phyloP scores from a whole-genome alignment of 2,888 invertebrate species.

The Meandrusa payeni region DNA sequence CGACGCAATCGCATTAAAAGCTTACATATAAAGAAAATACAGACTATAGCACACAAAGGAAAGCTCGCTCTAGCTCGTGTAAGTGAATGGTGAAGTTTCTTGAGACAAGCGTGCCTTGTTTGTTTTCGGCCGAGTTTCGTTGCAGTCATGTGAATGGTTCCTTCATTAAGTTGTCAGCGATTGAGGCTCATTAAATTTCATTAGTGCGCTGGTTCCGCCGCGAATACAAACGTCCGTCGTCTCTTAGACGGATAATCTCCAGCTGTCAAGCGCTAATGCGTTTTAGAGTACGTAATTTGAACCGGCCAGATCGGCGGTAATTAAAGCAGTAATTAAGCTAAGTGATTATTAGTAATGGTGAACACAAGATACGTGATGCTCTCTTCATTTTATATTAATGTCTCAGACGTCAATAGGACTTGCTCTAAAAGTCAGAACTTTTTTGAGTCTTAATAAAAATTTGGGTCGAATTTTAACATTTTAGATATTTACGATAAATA shows the following conservation, averaged over 20 bases:
- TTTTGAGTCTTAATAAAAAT: neutral
- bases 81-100: slow-evolving; percentile 39
- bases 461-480: neutral
- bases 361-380: slow-evolving; percentile 42
- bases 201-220: slow-evolving; percentile 66
- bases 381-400: slow-evolving; percentile 11
- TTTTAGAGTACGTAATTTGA: slow-evolving; percentile 82
- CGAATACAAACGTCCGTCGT: slow-evolving; percentile 52
- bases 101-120: slow-evolving; percentile 39
- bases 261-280: slow-evolving; percentile 79
- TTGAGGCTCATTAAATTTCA: slow-evolving; percentile 80
- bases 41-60: slow-evolving; percentile 19
- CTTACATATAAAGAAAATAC: slow-evolving; percentile 28
- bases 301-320: slow-evolving; percentile 77
- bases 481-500: neutral
- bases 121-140: slow-evolving; percentile 56
- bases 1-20: slow-evolving; percentile 35
- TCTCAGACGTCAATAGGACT: slow-evolving; percentile 7
- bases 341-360: slow-evolving; percentile 74
- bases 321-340: slow-evolving; percentile 79
- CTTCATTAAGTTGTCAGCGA: slow-evolving; percentile 78
- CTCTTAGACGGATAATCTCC: slow-evolving; percentile 79
- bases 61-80: slow-evolving; percentile 14
- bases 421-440: neutral
- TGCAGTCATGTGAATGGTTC: slow-evolving; percentile 70